Conservation (phyloP, 2,113 vertebrate species). For the Anguilla rostrata region DNA sequence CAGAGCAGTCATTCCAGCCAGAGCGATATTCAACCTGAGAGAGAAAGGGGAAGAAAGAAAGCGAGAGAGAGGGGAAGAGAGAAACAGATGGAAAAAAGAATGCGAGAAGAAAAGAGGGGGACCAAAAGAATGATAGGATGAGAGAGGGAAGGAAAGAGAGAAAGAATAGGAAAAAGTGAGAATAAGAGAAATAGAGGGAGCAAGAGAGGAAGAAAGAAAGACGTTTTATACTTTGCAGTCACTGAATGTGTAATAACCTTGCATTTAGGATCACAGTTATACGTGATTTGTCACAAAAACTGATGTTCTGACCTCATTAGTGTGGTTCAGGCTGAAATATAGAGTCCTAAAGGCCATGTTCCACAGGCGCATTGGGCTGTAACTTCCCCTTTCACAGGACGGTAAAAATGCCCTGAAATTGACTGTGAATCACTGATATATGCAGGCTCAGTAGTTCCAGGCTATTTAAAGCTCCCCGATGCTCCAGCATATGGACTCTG, state of each 20-base stretch:
- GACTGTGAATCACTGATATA: too few relatives aligned
- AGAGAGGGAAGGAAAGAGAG: background rate
- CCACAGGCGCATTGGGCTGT: background rate
- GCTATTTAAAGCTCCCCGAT: too few relatives aligned
- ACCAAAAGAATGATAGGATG: background rate
- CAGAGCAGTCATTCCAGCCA: constrained; percentile 86
- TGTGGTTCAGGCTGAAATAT: background rate
- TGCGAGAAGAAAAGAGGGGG: background rate
- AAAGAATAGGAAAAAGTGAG: too few relatives aligned
- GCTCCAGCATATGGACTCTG: too few relatives aligned
- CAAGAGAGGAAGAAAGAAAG: background rate
- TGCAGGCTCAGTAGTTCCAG: too few relatives aligned
- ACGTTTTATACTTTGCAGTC: background rate
- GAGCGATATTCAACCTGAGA: constrained; percentile 82
- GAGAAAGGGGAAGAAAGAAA: background rate
- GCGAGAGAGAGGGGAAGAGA: background rate
- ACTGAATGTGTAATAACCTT: background rate
- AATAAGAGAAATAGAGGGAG: background rate
- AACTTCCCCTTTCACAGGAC: too few relatives aligned
- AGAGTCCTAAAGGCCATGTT: background rate
- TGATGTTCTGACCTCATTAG: background rate
- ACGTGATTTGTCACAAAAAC: background rate
- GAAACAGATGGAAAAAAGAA: background rate
- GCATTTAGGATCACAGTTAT: background rate
- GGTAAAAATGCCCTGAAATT: too few relatives aligned